Evolutionary conservation across 2,888 invertebrate species (phyloP), one percentile per base, ranked within the genome.

Genomic region (Linnaemya tessellans): DNA sequence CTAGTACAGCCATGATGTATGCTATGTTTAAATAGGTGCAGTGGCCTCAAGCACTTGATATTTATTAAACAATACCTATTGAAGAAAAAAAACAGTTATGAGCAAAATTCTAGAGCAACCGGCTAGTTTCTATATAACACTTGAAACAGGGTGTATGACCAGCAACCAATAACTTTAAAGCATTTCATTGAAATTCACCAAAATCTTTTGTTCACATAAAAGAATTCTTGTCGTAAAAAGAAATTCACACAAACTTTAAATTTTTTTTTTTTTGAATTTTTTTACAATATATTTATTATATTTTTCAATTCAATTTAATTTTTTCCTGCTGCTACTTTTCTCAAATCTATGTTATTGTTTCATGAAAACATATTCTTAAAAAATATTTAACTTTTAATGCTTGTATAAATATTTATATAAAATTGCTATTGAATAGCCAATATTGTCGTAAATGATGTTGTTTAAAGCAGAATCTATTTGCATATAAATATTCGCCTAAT

Each of bases 401-500:
- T 0, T 38, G 49, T 35, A 5, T 43, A 30, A 65, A 64, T 5
- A 68, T 49, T 25, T 70, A 25, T 70, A 49, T 38, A 70, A 41
- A 70, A 30, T 25, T 68, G 3, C 38, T 18, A 58, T 43, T 58
- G 41, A 49, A 71, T 46, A 5, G 49, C 25, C 41, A 70, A 65
- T 77, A 58, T 25, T 58, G 11, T 15, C 43, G 18, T 20, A 43
- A 60, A 68, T 22, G 5, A 35, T 18, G 41, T 13, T 43, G 25
- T 25, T 58, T 25, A 60, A 25, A 51, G 13, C 4, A 38, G 58
- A 25, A 25, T 25, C 46, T 79, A 74, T 79, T 74, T 84, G 71
- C 64, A 64, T 81, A 74, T 74, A 65, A 70, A 74, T 64, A 74
- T 58, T 22, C 20, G 30, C 9, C 74, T 74, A 62, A 74, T 77